Conservation (phyloP, 2,113 vertebrate species). For the Mormyrus lacerda region DNA sequence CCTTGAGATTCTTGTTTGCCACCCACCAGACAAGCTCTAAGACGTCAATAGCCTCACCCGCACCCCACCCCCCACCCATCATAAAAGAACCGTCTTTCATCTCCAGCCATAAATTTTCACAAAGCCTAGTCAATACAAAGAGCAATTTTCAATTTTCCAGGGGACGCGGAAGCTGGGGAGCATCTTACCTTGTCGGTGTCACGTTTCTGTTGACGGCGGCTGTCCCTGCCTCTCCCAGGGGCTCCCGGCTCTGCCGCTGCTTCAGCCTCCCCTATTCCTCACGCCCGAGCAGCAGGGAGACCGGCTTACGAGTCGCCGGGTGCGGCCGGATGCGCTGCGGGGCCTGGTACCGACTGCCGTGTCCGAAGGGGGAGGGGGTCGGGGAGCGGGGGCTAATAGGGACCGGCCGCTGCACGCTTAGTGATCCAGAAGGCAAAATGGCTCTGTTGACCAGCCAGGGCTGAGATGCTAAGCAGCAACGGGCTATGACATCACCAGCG, state of each 20-base stretch:
- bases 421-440: constrained; percentile 56
- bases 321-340: constrained; percentile 11
- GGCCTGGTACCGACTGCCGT: constrained; percentile 19
- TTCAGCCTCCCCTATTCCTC: constrained; percentile 33
- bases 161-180: not conserved
- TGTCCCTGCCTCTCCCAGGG: not conserved
- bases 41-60: constrained; percentile 5
- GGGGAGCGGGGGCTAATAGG: constrained; percentile 1
- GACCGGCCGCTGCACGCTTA: constrained; percentile 15
- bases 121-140: not conserved
- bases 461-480: constrained; percentile 60
- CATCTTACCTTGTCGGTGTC: constrained; percentile 34
- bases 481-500: constrained; percentile 62
- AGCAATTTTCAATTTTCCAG: not conserved
- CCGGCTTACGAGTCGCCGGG: constrained; percentile 9
- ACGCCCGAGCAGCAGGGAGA: constrained; percentile 23
- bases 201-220: constrained; percentile 18
- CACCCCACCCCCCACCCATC: not conserved
- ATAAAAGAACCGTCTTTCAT: not conserved
- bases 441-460: constrained; percentile 48
- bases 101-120: not conserved
- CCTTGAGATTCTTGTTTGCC: not conserved
- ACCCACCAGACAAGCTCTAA: not conserved
- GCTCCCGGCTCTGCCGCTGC: not conserved
- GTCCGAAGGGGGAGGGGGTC: not conserved